phyloP scores from a whole-genome alignment of 2,113 vertebrate species.

The Notothenia rossii region DNA sequence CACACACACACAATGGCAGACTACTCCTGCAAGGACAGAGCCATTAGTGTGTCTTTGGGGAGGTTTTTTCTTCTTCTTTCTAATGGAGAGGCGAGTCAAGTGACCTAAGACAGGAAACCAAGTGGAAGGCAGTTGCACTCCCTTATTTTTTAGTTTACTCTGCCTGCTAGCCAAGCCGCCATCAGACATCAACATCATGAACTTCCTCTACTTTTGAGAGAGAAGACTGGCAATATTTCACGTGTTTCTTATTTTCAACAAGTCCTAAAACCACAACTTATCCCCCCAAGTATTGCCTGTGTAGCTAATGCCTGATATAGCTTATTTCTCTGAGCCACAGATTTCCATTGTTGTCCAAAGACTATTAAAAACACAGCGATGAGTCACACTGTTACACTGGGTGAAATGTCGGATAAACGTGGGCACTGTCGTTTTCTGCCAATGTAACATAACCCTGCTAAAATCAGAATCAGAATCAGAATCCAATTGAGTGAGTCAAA shows the following conservation, averaged over 20 bases:
- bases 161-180: neutral
- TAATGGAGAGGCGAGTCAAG: constrained; percentile 67
- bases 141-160: neutral
- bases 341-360: neutral
- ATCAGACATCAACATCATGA: neutral
- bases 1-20: constrained; percentile 28
- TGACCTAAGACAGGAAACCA: constrained; percentile 52
- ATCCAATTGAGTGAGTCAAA: neutral
- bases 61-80: constrained; percentile 50
- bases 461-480: neutral
- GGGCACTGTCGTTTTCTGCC: neutral
- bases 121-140: constrained; percentile 48
- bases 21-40: constrained; percentile 45
- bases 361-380: constrained; percentile 21
- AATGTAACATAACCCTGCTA: neutral
- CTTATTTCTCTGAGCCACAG: constrained; percentile 5
- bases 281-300: neutral
- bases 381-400: constrained; percentile 29
- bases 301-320: neutral
- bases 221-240: neutral
- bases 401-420: neutral
- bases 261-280: neutral
- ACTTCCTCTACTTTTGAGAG: constrained; percentile 2
- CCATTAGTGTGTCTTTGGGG: constrained; percentile 71
- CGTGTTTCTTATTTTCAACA: neutral